Conservation (phyloP, 2,888 invertebrate genomes). For the Parnassius glacialis region DNA sequence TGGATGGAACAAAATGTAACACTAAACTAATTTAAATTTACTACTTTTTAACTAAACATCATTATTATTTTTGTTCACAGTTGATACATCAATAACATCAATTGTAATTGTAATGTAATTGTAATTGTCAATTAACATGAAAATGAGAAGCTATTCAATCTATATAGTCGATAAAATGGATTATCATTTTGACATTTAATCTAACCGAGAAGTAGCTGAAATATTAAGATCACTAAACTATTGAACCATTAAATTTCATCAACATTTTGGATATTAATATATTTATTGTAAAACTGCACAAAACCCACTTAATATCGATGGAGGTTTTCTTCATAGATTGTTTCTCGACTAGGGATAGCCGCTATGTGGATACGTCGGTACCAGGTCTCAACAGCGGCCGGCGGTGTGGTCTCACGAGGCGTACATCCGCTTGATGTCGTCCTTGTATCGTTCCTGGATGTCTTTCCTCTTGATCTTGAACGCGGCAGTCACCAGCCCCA, state of each 20-base stretch:
- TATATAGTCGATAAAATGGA: background rate
- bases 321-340: too few relatives aligned
- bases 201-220: background rate
- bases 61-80: background rate
- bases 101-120: too few relatives aligned
- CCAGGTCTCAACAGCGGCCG: background rate
- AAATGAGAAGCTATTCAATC: background rate
- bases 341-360: too few relatives aligned
- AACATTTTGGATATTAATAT: too few relatives aligned
- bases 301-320: background rate
- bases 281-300: background rate
- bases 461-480: constrained; percentile 98
- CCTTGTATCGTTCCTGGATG: constrained; percentile 95
- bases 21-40: constrained; percentile 8
- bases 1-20: background rate
- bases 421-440: constrained; percentile 96
- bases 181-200: background rate
- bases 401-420: constrained; percentile 85
- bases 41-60: constrained; percentile 7
- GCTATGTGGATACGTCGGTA: too few relatives aligned
- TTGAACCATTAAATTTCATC: too few relatives aligned
- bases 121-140: too few relatives aligned
- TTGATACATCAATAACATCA: constrained; percentile 6
- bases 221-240: background rate
- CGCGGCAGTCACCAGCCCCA: constrained; percentile 98